Evolutionary conservation across 1,140 invertebrate genomes (phyloP), one percentile per base, ranked within the genome.

Genomic region (Varroa destructor): DNA sequence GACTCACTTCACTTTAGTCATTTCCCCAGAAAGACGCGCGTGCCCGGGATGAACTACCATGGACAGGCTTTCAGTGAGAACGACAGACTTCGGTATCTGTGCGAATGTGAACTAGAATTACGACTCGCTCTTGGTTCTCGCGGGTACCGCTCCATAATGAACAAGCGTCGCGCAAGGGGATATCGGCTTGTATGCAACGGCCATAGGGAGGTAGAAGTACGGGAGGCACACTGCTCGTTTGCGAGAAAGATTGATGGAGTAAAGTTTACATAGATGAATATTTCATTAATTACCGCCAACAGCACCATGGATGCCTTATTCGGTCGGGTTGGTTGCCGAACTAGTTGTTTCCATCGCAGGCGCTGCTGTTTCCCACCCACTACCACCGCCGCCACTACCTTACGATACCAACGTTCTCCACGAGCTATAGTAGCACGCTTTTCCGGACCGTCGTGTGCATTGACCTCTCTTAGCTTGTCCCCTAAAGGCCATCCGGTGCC

Each of bases 191-290:
- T 3, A 51, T 51, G 46, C 46, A 51, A 8, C 46, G 46, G 46
- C 46, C 3, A 8, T 5, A 8, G 46, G 46, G 46, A 25, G 25
- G 25, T 25, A 25, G 25, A 25, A 25, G 46, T 8, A 8, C 8
- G 46, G 46, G 46, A 51, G 3, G 46, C 46, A 5, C 46, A 51
- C 46, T 51, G 61, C 61, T 67, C 61, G 61, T 67, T 67, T 67
- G 61, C 40, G 61, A 67, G 61, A 51, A 37, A 67, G 61, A 67
- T 67, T 67, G 61, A 67, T 67, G 61, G 46, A 67, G 40, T 67
- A 67, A 67, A 67, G 61, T 67, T 67, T 67, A 67, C 61, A 67
- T 37, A 37, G 61, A 67, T 67, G 61, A 67, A 67, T 67, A 67
- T 67, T 67, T 67, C 61, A 67, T 67, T 67, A 67, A 67, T 67